Evolutionary conservation across 1,140 invertebrate species (phyloP), one percentile per base, ranked within the genome.

Genomic region (Apis dorsata): DNA sequence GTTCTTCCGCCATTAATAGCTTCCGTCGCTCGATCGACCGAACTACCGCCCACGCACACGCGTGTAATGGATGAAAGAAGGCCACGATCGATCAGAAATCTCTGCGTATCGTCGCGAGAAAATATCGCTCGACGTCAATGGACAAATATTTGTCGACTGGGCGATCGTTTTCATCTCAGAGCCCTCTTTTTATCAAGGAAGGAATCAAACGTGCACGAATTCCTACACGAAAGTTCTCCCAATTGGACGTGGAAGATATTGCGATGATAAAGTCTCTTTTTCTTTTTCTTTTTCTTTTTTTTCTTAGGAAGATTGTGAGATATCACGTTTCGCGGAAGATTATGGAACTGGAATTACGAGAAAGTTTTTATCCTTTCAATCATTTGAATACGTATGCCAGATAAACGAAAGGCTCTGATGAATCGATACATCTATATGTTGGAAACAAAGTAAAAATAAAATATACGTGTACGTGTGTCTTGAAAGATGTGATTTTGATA

Each of bases 1-100:
- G 70, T 66, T 79, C 65, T 66, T 79, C 53, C 34, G 34, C 12
- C 53, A 65, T 34, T 86, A 88, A 88, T 88, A 77, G 77, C n/a
- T 71, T 70, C 53, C 66, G 21, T 55, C 59, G 63, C 69, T 83
- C 79, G 83, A 88, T 88, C 86, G 85, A 85, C 28, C 44, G 17
- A 4, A 53, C 12, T 1, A 21, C 24, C 13, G 24, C 24, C 12
- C 12, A 59, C 72, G 72, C 72, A 60, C 28, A 15, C 55, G 28
- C 28, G 28, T 60, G 59, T 59, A n/a, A 7, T 34, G 72, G 57
- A 59, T 34, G 57, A 74, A 74, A 74, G 17, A 12, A 34, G 12
- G 63, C 34, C 34, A 81, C 72, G 55, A 60, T 76, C 74, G n/a
- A 44, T 24, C 60, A 21, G 13, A 5, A 21, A 63, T 63, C 78